phyloP scores from a whole-genome alignment of 2,797 vertebrate genomes.

The Anabacerthia variegaticeps region DNA sequence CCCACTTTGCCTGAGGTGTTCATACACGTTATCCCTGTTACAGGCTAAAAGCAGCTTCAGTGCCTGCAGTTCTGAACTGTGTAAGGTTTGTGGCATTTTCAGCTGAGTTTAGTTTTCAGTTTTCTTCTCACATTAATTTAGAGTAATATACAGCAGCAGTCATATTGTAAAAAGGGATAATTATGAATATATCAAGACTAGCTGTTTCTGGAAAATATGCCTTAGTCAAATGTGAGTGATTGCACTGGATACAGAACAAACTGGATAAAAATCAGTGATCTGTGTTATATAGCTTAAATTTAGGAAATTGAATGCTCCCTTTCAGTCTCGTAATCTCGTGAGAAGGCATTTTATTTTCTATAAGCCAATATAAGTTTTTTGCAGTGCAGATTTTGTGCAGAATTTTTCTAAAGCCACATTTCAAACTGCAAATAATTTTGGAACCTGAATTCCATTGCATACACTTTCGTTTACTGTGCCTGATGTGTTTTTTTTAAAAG shows the following conservation, averaged over 20 bases:
- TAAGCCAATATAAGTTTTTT: neutral
- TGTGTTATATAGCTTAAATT: neutral
- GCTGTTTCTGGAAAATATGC: neutral
- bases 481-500: neutral
- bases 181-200: neutral
- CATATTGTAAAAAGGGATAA: neutral
- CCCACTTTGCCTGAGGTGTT: neutral
- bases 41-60: neutral
- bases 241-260: neutral
- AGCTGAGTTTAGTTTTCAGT: neutral
- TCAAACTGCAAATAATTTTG: neutral
- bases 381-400: neutral
- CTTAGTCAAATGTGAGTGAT: neutral
- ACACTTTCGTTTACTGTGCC: neutral
- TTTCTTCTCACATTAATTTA: neutral
- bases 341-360: neutral
- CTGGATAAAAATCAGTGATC: neutral
- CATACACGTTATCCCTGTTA: fast-evolving
- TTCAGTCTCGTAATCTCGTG: neutral
- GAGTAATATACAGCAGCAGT: neutral
- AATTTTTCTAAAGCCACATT: neutral
- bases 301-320: neutral
- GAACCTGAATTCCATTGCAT: neutral
- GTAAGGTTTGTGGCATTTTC: neutral
- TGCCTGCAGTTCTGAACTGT: neutral